These are phyloP conservation scores for Macrobrachium rosenbergii DNA, from an alignment of 1,140 invertebrate genomes.

Conservation along the genomic window DNA sequence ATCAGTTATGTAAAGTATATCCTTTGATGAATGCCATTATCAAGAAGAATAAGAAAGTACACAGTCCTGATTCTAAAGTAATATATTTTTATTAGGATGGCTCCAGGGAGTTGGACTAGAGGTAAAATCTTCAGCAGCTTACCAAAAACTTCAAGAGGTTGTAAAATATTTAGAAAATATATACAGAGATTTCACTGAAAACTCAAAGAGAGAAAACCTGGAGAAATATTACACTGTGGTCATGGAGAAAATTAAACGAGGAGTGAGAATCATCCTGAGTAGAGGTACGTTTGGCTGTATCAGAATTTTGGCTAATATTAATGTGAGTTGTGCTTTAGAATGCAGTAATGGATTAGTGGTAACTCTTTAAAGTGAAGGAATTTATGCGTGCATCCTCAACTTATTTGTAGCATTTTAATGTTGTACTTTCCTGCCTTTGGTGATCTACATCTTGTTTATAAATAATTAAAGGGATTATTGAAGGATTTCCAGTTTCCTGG, in stretches of 20 bases:
- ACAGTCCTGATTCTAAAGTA: too few relatives aligned
- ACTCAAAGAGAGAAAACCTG: constrained; percentile 50
- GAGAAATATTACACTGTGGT: constrained; percentile 50
- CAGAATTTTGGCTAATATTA: not conserved
- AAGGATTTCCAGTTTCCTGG: too few relatives aligned
- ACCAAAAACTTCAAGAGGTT: constrained; percentile 38
- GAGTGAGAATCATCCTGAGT: constrained; percentile 17
- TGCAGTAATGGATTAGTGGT: not conserved
- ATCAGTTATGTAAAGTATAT: too few relatives aligned
- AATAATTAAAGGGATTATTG: too few relatives aligned
- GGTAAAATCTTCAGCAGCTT: constrained; percentile 41
- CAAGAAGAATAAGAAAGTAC: too few relatives aligned
- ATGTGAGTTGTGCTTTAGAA: too few relatives aligned
- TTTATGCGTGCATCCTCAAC: too few relatives aligned
- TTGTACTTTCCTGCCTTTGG: too few relatives aligned
- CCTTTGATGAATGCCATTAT: too few relatives aligned
- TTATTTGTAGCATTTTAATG: too few relatives aligned
- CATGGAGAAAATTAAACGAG: constrained; percentile 37
- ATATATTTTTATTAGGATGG: constrained; percentile 28
- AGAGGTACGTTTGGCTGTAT: constrained; percentile 1
- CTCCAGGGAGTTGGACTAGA: constrained; percentile 33
- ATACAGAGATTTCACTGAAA: constrained; percentile 52
- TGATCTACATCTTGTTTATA: too few relatives aligned
- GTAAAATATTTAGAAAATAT: constrained; percentile 42
- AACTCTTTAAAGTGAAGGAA: not conserved